Evolutionary conservation across 2,113 vertebrate genomes (phyloP), one percentile per base, ranked within the genome.

Genomic region (Cryptotis parvus): DNA sequence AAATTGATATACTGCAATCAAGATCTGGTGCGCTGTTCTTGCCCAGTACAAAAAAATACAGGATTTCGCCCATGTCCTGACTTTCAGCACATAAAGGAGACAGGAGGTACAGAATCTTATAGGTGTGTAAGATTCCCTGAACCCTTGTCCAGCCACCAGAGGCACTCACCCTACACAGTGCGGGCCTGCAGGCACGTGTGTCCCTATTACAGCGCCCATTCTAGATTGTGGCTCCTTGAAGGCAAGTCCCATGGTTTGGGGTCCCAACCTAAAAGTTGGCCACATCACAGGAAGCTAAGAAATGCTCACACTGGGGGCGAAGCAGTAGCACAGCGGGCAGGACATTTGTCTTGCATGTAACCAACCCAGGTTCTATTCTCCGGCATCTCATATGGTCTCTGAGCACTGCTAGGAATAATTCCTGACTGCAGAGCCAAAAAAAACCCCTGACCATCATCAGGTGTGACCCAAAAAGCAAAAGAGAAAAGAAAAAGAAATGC

Each of bases 41-140:
- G 43, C 63, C 43, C n/a, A 24, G n/a, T 9, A 73, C 9, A 70
- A 68, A n/a, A 68, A 11, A 68, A 68, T 68, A n/a, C 29, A 16
- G n/a, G 15, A 33, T 92, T 91, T 74, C 29, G 43, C 77, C 86
- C 80, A 70, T 68, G 75, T 87, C 87, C 79, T 81, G 26, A 69
- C 3, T 24, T 39, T 49, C 41, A 0, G 22, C 22, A 61, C 27
- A 29, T 31, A 31, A 9, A 58, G 3, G 1, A 65, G 4, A 41
- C 16, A 72, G 22, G 4, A 43, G 3, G 65, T 20, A n/a, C 4
- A 37, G 9, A 45, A 65, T 1, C 29, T 3, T n/a, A 10, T 33
- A 83, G 1, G 39, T 41, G 37, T 18, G 27, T 14, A 27, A 74
- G 58, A 49, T 82, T 55, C 84, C 75, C 49, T 6, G n/a, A 83